Evolutionary conservation across 2,113 vertebrate species (phyloP), one percentile per base, ranked within the genome.

Genomic region (Haemorhous mexicanus): DNA sequence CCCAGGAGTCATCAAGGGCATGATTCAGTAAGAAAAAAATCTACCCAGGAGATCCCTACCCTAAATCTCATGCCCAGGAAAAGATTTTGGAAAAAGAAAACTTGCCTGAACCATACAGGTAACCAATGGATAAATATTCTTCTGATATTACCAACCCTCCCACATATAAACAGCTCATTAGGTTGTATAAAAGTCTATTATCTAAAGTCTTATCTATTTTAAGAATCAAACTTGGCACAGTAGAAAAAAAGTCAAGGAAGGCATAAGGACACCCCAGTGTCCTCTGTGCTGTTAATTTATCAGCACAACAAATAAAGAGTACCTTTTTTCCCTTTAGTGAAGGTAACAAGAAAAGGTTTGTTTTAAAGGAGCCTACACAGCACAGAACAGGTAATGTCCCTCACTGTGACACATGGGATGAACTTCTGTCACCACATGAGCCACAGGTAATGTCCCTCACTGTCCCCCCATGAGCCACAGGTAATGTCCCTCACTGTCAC

Each of bases 401-500:
- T 50, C 24, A 26, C 13, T 49, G 49, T 26, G 49, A 49, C 49
- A 49, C 49, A 26, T 21, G 7, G 35, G 58, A 44, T 43, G 49
- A 46, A 46, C 53, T 85, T 56, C 5, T 43, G 69, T 5, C 47
- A 37, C 69, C 2, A 0, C 0, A 6, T 11, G 46, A 6, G 47
- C 24, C 47, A 50, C 49, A 50, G 49, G 55, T 18, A 18, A 28
- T 16, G 22, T 7, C 55, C 35, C 46, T 41, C 18, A 2, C 6
- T 41, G 69, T 5, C 49, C 33, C 70, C 2, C 0, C 0, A 7
- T 8, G n/a, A n/a, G n/a, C n/a, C n/a, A 50, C 0, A 49, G 47
- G 53, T 17, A 18, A 28, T 16, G 22, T 7, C 55, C 35, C 46
- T 41, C 18, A 2, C 6, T 41, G 69, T 5, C 49, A n/a, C 70